Base-by-base conservation (phyloP, 2,113 vertebrate genomes). In the Elaphurus davidianus region DNA sequence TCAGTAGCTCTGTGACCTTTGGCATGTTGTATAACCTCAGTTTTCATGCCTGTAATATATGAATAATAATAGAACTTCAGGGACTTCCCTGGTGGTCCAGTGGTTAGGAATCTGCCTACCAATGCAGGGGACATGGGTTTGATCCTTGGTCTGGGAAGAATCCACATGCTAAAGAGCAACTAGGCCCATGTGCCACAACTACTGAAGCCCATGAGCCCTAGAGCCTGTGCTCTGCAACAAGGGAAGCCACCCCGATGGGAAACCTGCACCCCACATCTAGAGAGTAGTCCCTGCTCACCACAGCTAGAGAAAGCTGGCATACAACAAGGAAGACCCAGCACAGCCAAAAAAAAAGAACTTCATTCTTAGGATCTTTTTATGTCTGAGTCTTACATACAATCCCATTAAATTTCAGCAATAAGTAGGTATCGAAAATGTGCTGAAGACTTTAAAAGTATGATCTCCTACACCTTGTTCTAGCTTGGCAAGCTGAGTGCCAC, bases 251-350 rank as follows among this genome's bases (percentile, higher is more conserved):
- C 0, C 36, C 5, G 0, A 74, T 40, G 36, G 36, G 21, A 74
- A 40, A 11, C 67, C 21, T 12, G 67, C n/a, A 23, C 67, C 36
- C 59, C 67, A 40, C 10, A 6, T 40, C 36, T 40, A 40, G n/a
- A 40, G n/a, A 74, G 19, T 5, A 13, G 67, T 13, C 10, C n/a
- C 67, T 11, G 0, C 67, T 74, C 7, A 6, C n/a, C 0, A 2
- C 67, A 40, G 3, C 67, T 40, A 25, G 67, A 40, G 19, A 23
- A 74, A 40, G 67, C 67, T 40, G 67, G 36, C n/a, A 74, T 40
- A 74, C 67, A 23, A 23, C 19, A 23, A 40, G n/a, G 36, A 40
- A 11, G 10, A 74, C n/a, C 23, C 67, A 40, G 67, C 19, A 12
- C 67, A 23, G 36, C 36, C 67, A 12, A 23, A 74, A 71, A 71